These are phyloP conservation scores for Carlito syrichta DNA, from an alignment of 2,113 vertebrate species.

Conservation along the genomic window DNA sequence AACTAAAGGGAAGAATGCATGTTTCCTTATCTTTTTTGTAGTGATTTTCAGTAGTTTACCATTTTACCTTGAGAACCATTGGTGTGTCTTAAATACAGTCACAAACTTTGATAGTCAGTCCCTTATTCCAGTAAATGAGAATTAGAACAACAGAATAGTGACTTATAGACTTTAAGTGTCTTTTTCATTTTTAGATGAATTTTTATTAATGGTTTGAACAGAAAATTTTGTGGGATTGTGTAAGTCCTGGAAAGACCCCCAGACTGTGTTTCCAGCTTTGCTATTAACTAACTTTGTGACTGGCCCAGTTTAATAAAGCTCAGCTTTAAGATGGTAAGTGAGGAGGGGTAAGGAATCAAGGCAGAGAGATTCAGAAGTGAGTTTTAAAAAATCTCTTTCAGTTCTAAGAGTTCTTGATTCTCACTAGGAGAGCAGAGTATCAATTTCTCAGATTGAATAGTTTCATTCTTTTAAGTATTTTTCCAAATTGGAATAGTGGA, in stretches of 20 bases:
- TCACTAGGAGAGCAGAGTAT: neutral
- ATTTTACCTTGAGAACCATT: neutral
- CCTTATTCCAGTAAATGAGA: neutral
- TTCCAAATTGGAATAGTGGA: neutral
- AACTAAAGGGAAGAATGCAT: neutral
- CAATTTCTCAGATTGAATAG: neutral
- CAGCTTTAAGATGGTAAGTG: neutral
- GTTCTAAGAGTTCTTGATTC: neutral
- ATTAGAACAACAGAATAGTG: neutral
- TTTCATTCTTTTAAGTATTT: slow-evolving; percentile 19
- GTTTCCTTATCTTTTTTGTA: neutral
- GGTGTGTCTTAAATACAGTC: neutral
- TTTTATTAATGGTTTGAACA: neutral
- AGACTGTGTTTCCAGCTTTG: neutral
- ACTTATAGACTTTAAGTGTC: neutral
- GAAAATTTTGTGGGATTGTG: neutral
- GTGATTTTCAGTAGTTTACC: neutral
- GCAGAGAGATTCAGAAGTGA: neutral
- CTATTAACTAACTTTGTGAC: neutral
- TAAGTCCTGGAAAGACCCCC: neutral
- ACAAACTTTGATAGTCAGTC: neutral
- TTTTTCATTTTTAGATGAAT: neutral
- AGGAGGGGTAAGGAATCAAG: neutral
- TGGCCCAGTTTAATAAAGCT: neutral
- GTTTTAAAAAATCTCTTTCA: neutral